Evolutionary conservation across 2,113 vertebrate species (phyloP), one percentile per base, ranked within the genome.

Genomic region (Elephantulus edwardii): DNA sequence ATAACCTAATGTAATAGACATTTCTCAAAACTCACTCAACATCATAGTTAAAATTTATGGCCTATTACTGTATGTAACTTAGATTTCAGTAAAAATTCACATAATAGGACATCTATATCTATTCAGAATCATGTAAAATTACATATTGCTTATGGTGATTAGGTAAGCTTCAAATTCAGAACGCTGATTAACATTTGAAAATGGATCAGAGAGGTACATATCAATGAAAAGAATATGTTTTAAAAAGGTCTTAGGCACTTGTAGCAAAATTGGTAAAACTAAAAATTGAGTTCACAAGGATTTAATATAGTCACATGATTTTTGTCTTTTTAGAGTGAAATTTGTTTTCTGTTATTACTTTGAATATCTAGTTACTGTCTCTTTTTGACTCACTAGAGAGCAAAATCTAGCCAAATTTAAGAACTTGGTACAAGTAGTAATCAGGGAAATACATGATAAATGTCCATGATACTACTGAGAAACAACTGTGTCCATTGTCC

Each of bases 241-340:
- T 60, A 91, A 85, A 48, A 60, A 85, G 48, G n/a, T n/a, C 44
- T 91, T 30, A 74, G 46, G 38, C 68, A 86, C 74, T 35, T 64
- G 24, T 6, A 33, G 46, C 56, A 91, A 74, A 64, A 46, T 86
- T 46, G 38, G 80, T 86, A 72, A 86, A 86, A 64, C 5, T 40
- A 74, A 17, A 20, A 14, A 50, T n/a, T 38, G 8, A 16, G 54
- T 86, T 64, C 38, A 54, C 13, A 46, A 20, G 12, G 70, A 5
- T 71, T 28, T 33, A 44, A 26, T 71, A 22, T 44, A 28, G 17
- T 74, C 35, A 86, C 5, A n/a, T n/a, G n/a, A n/a, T n/a, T n/a
- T n/a, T n/a, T n/a, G n/a, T n/a, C n/a, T n/a, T n/a, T n/a, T n/a
- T n/a, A n/a, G n/a, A n/a, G n/a, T n/a, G n/a, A n/a, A n/a, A n/a